phyloP scores from a whole-genome alignment of 2,888 invertebrate genomes.

The Timema cristinae region DNA sequence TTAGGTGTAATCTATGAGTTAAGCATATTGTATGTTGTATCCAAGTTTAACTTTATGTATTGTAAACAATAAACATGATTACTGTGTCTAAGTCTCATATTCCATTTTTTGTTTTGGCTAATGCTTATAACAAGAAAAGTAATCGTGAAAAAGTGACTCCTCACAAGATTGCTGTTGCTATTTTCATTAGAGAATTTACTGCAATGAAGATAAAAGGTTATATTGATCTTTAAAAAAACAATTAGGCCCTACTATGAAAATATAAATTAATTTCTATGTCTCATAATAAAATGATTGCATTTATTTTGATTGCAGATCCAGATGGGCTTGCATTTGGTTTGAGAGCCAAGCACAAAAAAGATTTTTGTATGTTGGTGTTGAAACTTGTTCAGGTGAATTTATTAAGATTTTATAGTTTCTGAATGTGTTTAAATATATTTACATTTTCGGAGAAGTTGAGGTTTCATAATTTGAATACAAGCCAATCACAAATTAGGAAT shows the following conservation, averaged over 20 bases:
- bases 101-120: no score
- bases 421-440: no score
- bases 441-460: no score
- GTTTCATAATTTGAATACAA: no score
- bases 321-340: no score
- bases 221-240: constrained; percentile 16
- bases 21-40: no score
- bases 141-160: constrained; percentile 63
- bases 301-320: no score
- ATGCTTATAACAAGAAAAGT: neutral
- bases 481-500: no score
- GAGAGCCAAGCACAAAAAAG: constrained; percentile 53
- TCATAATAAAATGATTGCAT: constrained; percentile 23
- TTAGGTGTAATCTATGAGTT: no score
- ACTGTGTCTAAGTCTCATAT: no score
- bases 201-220: constrained; percentile 48
- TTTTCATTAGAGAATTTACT: constrained; percentile 72
- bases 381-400: constrained; percentile 67
- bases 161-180: constrained; percentile 72
- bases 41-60: no score
- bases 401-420: constrained; percentile 16
- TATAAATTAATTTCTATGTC: constrained; percentile 20
- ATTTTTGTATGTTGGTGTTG: constrained; percentile 75
- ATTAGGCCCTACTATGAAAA: neutral
- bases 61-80: no score